phyloP scores from a whole-genome alignment of 2,888 invertebrate species.

The Idaea biselata region DNA sequence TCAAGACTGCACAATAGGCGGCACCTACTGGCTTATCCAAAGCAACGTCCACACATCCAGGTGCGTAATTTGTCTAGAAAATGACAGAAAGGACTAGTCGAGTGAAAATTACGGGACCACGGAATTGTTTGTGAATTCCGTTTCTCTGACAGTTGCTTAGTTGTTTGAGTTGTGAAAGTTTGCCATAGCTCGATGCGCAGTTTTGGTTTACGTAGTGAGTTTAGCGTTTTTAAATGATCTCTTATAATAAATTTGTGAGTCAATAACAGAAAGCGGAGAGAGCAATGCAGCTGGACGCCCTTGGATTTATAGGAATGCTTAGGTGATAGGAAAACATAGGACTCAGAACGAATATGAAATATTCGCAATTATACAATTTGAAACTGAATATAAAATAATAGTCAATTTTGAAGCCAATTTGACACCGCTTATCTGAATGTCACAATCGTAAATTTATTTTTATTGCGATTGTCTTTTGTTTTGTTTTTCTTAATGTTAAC shows the following conservation, averaged over 20 bases:
- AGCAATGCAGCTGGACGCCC: no score
- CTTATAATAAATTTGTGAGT: not conserved
- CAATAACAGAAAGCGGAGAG: not conserved
- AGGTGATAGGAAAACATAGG: no score
- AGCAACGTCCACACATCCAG: not conserved
- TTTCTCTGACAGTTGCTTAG: constrained; percentile 3
- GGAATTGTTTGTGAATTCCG: constrained; percentile 10
- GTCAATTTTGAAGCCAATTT: no score
- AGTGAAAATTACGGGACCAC: constrained; percentile 10
- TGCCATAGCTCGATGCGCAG: not conserved
- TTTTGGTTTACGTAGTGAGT: not conserved
- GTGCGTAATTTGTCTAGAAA: not conserved
- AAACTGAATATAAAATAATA: no score
- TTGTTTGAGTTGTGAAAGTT: constrained; percentile 4
- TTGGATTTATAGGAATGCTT: no score
- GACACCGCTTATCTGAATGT: no score
- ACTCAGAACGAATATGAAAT: no score
- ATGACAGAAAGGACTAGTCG: not conserved
- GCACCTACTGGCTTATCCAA: not conserved
- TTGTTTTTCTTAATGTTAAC: no score
- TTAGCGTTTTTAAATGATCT: not conserved
- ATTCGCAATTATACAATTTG: no score
- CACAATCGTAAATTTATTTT: no score
- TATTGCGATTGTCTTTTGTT: no score
- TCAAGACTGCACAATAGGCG: not conserved